Evolutionary conservation across 1,140 invertebrate species (phyloP).

Genomic region (Leptinotarsa undecemlineata): DNA sequence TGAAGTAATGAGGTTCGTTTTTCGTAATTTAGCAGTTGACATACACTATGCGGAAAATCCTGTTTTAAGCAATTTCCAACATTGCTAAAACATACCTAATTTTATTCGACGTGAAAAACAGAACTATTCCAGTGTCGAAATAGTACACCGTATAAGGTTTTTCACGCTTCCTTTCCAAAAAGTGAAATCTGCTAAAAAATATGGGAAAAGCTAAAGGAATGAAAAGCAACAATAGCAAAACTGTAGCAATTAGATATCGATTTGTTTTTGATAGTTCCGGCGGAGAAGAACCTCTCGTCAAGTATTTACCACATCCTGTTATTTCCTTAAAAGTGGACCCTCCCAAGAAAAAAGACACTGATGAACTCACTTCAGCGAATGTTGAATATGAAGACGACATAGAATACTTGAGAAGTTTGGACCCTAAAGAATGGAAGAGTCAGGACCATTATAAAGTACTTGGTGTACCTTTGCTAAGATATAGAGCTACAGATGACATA

Average conservation of each 20-base stretch:
- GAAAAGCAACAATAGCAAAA: slow-evolving; percentile 39
- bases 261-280: slow-evolving; percentile 46
- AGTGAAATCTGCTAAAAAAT: slow-evolving; percentile 24
- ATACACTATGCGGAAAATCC: slow-evolving; percentile 43
- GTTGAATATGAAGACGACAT: slow-evolving; percentile 79
- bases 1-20: too few relatives aligned
- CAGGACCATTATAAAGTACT: slow-evolving; percentile 96
- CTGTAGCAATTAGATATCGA: slow-evolving; percentile 50
- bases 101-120: neutral
- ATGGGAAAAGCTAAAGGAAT: slow-evolving; percentile 44
- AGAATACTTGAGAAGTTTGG: slow-evolving; percentile 81
- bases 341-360: slow-evolving; percentile 40
- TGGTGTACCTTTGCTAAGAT: slow-evolving; percentile 76
- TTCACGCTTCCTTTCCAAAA: neutral
- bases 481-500: slow-evolving; percentile 84
- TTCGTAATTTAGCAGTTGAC: slow-evolving; percentile 24
- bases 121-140: too few relatives aligned
- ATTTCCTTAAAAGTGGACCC: slow-evolving; percentile 43
- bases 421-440: slow-evolving; percentile 97
- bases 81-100: neutral
- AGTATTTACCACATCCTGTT: slow-evolving; percentile 47
- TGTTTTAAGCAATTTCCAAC: slow-evolving; percentile 21
- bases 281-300: slow-evolving; percentile 39
- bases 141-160: neutral
- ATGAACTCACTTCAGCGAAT: slow-evolving; percentile 63